Percentiles rank a stretch among this genome's conserved stretches.
These are phyloP conservation scores for Eupleurogrammus muticus DNA, from an alignment of 2,797 vertebrate species.

Conservation along the genomic window DNA sequence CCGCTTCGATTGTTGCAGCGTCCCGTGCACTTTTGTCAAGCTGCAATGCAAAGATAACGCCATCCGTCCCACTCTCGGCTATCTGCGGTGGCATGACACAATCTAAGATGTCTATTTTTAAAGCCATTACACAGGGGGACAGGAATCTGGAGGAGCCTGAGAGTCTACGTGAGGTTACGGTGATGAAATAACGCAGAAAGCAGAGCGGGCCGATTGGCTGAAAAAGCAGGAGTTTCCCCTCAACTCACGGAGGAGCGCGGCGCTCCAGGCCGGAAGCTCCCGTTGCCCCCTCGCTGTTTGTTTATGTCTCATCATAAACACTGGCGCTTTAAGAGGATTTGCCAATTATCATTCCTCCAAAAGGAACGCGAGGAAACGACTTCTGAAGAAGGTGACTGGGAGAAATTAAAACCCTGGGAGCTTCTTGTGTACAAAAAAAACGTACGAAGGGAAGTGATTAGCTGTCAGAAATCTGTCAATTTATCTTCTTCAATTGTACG, in stretches of 20 bases:
- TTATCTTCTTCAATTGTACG: constrained; percentile 9
- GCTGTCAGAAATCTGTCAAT: constrained; percentile 3
- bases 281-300: constrained; percentile 52
- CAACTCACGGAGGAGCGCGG: constrained; percentile 21
- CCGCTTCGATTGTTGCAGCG: neutral
- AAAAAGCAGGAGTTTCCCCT: constrained; percentile 41
- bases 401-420: constrained; percentile 24
- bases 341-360: constrained; percentile 73
- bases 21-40: neutral
- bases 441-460: constrained; percentile 5
- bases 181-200: constrained; percentile 65
- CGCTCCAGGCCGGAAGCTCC: constrained; percentile 46
- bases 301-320: constrained; percentile 75
- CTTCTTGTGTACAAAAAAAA: constrained; percentile 8
- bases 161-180: constrained; percentile 73
- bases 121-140: constrained; percentile 28
- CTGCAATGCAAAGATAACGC: constrained; percentile 23
- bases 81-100: constrained; percentile 29
- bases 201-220: constrained; percentile 22
- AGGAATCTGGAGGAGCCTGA: constrained; percentile 72
- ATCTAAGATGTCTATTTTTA: constrained; percentile 48
- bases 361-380: constrained; percentile 29
- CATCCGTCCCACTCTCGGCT: constrained; percentile 14
- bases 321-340: constrained; percentile 61
- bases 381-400: constrained; percentile 54